Conservation (phyloP, 2,797 vertebrate genomes). For the Ibycter americanus region DNA sequence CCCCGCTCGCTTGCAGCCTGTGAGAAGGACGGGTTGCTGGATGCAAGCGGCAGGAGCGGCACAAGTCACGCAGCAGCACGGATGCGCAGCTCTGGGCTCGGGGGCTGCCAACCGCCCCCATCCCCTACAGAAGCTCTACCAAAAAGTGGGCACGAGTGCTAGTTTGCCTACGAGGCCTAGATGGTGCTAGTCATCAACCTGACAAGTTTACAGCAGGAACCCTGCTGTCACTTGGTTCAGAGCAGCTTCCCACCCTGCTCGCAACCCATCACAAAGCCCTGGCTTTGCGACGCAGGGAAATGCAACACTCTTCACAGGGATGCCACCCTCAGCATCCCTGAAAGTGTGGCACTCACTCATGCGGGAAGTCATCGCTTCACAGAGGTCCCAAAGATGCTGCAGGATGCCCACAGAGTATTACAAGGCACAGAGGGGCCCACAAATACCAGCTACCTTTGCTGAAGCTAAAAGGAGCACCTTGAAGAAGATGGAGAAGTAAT, state of each 20-base stretch:
- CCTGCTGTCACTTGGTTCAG: background rate
- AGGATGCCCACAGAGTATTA: background rate
- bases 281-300: background rate
- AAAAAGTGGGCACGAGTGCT: background rate
- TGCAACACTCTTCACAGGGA: fast-evolving
- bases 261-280: background rate
- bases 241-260: background rate
- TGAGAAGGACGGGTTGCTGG: background rate
- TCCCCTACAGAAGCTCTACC: background rate
- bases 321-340: background rate
- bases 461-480: background rate
- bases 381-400: background rate
- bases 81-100: background rate
- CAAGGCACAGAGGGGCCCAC: background rate
- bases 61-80: background rate
- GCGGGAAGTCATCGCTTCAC: fast-evolving
- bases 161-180: background rate
- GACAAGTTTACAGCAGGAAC: background rate
- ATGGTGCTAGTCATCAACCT: background rate
- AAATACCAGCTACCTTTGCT: background rate
- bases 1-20: fast-evolving
- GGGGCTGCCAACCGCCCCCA: background rate
- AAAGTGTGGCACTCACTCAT: fast-evolving
- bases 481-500: background rate
- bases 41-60: background rate